These are phyloP conservation scores for Galagoides demidoff DNA, from an alignment of 2,797 vertebrate species.

Conservation along the genomic window DNA sequence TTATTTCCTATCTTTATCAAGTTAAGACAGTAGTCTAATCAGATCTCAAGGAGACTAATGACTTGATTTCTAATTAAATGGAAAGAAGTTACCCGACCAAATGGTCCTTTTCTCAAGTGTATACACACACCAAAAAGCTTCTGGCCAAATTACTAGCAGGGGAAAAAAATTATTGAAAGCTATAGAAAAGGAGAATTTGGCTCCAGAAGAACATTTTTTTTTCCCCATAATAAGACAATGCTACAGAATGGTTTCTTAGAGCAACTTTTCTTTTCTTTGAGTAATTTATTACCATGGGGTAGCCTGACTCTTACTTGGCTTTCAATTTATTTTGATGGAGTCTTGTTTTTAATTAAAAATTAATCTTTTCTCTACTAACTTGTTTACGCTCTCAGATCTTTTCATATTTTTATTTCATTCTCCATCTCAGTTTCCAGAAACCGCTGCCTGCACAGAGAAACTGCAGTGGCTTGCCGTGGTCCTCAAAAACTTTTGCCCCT, in stretches of 20 bases:
- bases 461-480: not conserved
- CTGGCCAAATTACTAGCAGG: constrained; percentile 28
- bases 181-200: constrained; percentile 53
- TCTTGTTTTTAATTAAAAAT: constrained; percentile 58
- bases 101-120: constrained; percentile 23
- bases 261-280: constrained; percentile 14
- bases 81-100: constrained; percentile 68
- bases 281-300: constrained; percentile 31
- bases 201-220: constrained; percentile 55
- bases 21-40: constrained; percentile 79
- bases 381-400: not conserved
- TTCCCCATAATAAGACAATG: not conserved
- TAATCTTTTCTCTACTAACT: constrained; percentile 35
- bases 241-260: constrained; percentile 5
- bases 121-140: constrained; percentile 56
- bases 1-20: constrained; percentile 81
- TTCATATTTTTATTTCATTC: not conserved
- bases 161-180: constrained; percentile 25
- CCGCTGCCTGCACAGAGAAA: not conserved
- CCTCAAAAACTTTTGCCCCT: not conserved
- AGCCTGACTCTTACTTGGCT: constrained; percentile 47
- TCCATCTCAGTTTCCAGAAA: not conserved
- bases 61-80: constrained; percentile 75
- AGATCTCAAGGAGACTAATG: constrained; percentile 65
- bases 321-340: constrained; percentile 38